Conservation (phyloP, 2,797 vertebrate species). For the Crocidura indochinensis region DNA sequence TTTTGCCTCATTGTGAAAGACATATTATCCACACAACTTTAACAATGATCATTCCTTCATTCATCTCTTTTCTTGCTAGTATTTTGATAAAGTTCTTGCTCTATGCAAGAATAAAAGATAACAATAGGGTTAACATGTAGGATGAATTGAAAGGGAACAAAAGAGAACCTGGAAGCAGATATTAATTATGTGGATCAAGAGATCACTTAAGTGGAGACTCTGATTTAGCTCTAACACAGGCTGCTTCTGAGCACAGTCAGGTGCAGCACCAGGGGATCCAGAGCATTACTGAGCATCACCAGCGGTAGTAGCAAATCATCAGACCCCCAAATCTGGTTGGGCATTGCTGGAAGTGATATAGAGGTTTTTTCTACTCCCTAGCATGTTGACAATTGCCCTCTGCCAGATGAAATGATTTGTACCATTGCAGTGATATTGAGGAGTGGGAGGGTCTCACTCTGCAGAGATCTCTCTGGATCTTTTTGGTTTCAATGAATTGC, state of each 20-base stretch:
- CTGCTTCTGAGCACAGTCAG: too few species aligned
- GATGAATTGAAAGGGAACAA: not conserved
- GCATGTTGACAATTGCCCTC: too few species aligned
- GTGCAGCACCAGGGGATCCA: too few species aligned
- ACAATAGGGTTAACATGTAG: not conserved
- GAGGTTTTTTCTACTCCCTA: too few species aligned
- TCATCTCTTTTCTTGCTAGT: not conserved
- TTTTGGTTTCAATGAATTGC: not conserved
- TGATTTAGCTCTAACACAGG: too few species aligned
- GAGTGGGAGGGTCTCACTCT: not conserved
- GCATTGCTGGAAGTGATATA: too few species aligned
- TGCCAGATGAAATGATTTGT: not conserved
- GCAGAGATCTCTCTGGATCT: not conserved
- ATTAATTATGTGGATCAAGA: not conserved
- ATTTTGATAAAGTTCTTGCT: slow-evolving; percentile 44
- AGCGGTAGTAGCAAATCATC: too few species aligned
- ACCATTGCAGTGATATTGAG: not conserved
- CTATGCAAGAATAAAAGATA: not conserved
- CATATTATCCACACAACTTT: not conserved
- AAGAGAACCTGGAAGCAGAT: not conserved
- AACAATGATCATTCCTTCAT: not conserved
- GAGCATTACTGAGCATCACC: too few species aligned
- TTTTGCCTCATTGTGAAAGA: not conserved
- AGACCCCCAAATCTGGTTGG: too few species aligned
- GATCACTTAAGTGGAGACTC: too few species aligned